phyloP scores from a whole-genome alignment of 2,113 vertebrate species.

The Actenoides lindsayi region DNA sequence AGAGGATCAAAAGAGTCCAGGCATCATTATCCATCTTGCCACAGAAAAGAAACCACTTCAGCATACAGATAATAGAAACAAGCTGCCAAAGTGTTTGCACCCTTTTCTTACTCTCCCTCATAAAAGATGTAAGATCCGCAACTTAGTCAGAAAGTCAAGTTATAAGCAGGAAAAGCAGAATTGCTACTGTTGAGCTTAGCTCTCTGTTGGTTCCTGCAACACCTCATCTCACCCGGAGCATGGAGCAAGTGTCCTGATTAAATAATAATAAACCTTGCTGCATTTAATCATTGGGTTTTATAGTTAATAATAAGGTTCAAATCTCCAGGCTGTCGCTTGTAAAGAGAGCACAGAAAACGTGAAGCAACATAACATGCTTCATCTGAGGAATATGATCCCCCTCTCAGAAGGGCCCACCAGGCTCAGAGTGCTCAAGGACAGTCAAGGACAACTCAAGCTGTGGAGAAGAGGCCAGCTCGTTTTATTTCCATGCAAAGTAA shows the following conservation, averaged over 20 bases:
- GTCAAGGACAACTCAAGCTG: not conserved
- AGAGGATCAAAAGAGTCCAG: not conserved
- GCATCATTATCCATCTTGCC: not conserved
- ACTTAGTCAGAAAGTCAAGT: not conserved
- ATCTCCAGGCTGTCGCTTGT: not conserved
- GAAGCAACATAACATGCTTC: not conserved
- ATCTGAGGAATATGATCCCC: not conserved
- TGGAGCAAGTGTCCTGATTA: not conserved
- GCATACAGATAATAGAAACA: not conserved
- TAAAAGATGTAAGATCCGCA: not conserved
- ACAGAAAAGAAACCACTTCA: not conserved
- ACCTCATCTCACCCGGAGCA: not conserved
- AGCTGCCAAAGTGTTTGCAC: not conserved
- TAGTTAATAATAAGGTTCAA: constrained; percentile 8
- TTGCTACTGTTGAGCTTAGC: not conserved
- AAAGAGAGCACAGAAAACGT: not conserved
- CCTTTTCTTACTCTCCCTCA: not conserved
- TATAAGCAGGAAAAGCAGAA: not conserved
- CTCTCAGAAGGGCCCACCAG: not conserved
- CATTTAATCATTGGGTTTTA: constrained; percentile 14
- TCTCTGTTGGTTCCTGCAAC: not conserved
- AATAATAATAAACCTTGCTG: constrained; percentile 22
- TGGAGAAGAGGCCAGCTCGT: not conserved
- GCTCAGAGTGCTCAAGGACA: not conserved
- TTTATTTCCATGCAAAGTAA: not conserved